phyloP scores from a whole-genome alignment of 92 coral and sea anemone species.

The Siderastrea radians region DNA sequence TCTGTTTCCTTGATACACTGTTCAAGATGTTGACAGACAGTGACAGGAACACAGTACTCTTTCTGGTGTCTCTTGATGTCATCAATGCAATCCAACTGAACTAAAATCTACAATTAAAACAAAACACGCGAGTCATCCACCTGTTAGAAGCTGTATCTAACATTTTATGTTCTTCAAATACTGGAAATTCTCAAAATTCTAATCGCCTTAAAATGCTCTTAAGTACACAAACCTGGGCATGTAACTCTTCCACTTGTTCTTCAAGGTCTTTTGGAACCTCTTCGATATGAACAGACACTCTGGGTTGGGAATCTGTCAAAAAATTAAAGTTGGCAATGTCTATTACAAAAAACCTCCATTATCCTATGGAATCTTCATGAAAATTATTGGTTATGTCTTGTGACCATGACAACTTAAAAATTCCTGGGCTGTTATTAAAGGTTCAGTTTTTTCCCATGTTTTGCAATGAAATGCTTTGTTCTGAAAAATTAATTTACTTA shows the following conservation, averaged over 20 bases:
- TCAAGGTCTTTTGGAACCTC: slow-evolving; percentile 95
- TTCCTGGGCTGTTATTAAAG: too few species aligned
- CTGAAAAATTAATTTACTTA: too few species aligned
- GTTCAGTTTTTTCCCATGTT: too few species aligned
- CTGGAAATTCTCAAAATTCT: neutral
- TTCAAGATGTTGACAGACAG: slow-evolving; percentile 97
- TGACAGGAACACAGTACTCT: slow-evolving; percentile 88
- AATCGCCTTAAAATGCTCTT: neutral
- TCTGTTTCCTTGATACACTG: slow-evolving; percentile 98
- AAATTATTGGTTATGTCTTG: too few species aligned
- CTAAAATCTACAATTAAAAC: slow-evolving; percentile 70
- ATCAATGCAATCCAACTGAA: slow-evolving; percentile 86
- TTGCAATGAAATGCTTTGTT: too few species aligned
- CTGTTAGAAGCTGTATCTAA: too few species aligned
- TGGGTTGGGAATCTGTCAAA: slow-evolving; percentile 55
- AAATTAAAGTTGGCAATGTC: neutral
- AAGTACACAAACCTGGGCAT: slow-evolving; percentile 73
- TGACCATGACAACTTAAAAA: too few species aligned
- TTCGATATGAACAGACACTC: slow-evolving; percentile 78
- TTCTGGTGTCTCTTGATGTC: slow-evolving; percentile 86
- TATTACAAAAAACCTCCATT: too few species aligned
- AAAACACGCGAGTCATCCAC: neutral
- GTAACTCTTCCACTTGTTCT: slow-evolving; percentile 97
- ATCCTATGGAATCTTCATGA: too few species aligned
- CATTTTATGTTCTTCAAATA: too few species aligned